phyloP scores from a whole-genome alignment of 2,888 invertebrate genomes.

The Nematopogon swammerdamellus region DNA sequence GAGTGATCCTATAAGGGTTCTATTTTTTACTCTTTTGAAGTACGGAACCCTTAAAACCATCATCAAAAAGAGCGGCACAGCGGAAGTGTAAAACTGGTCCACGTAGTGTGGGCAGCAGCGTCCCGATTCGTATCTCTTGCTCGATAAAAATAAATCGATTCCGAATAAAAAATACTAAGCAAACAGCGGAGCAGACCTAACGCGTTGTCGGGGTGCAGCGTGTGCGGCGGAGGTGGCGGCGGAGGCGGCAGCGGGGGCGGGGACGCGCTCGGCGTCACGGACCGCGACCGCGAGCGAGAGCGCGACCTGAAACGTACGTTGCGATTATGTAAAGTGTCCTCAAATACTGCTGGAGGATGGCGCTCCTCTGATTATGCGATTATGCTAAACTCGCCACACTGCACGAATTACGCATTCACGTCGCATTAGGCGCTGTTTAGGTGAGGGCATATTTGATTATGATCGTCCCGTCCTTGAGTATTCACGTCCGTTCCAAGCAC shows the following conservation, averaged over 20 bases:
- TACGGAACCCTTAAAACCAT: too few species aligned
- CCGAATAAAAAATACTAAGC: background rate
- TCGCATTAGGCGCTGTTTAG: too few species aligned
- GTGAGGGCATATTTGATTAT: too few species aligned
- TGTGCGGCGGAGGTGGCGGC: constrained; percentile 37
- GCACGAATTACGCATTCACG: background rate
- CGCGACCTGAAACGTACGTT: constrained; percentile 21
- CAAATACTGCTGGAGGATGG: background rate
- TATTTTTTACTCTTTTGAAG: too few species aligned
- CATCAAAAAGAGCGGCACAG: too few species aligned
- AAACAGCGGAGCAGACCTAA: constrained; percentile 25
- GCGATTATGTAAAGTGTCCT: background rate
- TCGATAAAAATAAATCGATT: too few species aligned
- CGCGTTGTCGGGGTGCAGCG: constrained; percentile 50
- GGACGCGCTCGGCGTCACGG: constrained; percentile 39
- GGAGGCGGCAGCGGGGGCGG: constrained; percentile 28
- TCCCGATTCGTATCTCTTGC: too few species aligned
- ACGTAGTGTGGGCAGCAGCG: too few species aligned
- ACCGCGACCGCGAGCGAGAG: constrained; percentile 32
- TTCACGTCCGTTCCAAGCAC: too few species aligned
- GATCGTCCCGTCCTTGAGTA: too few species aligned
- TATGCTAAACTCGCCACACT: background rate
- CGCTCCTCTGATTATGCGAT: background rate
- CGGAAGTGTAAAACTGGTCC: too few species aligned
- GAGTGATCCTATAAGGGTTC: too few species aligned